Base-by-base conservation (phyloP, 2,888 invertebrate genomes). In the Augochlorella aurata region DNA sequence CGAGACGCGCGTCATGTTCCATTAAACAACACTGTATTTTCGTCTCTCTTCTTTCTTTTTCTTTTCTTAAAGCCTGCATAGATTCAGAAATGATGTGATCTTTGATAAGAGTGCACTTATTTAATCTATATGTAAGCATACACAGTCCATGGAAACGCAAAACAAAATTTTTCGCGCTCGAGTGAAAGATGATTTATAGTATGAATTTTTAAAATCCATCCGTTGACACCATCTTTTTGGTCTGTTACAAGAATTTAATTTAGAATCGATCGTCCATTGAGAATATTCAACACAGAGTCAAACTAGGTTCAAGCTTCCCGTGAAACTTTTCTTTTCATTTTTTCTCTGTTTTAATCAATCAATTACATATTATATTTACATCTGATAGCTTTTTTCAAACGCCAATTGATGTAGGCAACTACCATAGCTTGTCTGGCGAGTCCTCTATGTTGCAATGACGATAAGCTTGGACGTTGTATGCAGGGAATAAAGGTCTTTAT, bases 21-120 rank as follows among this genome's bases (percentile, higher is more conserved):
- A 83, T 87, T 87, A 86, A 88, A 88, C 87, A 87, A 87, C 84
- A 85, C 85, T 88, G 86, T 88, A 88, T 88, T 88, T 88, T 80
- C 44, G 65, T 38, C 65, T 65, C n/a, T n/a, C 38, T 65, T 65
- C 63, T 44, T 80, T 67, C 54, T 74, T 58, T n/a, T 54, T 86
- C 80, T 76, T 82, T 85, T 80, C n/a, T 49, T 71, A n/a, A 87
- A 87, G 84, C 78, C 66, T 81, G 63, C 85, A 86, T 88, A 87
- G 86, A 54, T 85, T 87, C 75, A 86, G 77, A 88, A 88, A 87
- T 85, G 68, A 88, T 85, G 86, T 83, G 81, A 84, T 81, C 76
- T 69, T 85, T 58, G 52, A 79, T 88, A 81, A 73, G 83, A 79
- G 88, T 88, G 88, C 85, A 85, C 82, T 88, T 88, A 86, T 81